Evolutionary conservation across 1,140 invertebrate genomes (phyloP).

Genomic region (Brachionus manjavacas): DNA sequence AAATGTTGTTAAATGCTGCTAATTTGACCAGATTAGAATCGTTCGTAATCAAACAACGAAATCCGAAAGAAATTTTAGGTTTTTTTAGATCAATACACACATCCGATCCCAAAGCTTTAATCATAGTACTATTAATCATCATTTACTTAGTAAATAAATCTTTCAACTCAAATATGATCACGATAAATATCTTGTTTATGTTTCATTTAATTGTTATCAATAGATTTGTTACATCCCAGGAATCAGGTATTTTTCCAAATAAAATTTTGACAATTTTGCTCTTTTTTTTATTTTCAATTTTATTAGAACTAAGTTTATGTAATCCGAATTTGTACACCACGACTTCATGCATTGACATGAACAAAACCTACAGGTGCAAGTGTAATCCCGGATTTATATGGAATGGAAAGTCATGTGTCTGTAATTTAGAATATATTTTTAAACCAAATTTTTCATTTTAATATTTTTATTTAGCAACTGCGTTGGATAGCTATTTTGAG

Average conservation of each 20-base stretch:
- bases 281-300: neutral
- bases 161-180: neutral
- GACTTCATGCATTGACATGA: slow-evolving; percentile 51
- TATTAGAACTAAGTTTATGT: neutral
- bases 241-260: neutral
- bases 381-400: slow-evolving; percentile 57
- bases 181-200: neutral
- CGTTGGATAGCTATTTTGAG: slow-evolving; percentile 54
- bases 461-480: slow-evolving; percentile 49
- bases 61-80: neutral
- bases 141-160: neutral
- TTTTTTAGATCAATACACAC: neutral
- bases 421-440: slow-evolving; percentile 46
- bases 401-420: slow-evolving; percentile 57
- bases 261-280: neutral
- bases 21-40: neutral
- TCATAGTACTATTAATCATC: neutral
- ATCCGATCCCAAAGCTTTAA: neutral
- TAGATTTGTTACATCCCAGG: neutral
- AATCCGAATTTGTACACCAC: neutral
- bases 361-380: slow-evolving; percentile 54
- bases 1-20: neutral
- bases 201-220: neutral
- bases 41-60: neutral
- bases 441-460: neutral